Evolutionary conservation across 2,797 vertebrate species (phyloP).

Genomic region (Enteromius viviparus): DNA sequence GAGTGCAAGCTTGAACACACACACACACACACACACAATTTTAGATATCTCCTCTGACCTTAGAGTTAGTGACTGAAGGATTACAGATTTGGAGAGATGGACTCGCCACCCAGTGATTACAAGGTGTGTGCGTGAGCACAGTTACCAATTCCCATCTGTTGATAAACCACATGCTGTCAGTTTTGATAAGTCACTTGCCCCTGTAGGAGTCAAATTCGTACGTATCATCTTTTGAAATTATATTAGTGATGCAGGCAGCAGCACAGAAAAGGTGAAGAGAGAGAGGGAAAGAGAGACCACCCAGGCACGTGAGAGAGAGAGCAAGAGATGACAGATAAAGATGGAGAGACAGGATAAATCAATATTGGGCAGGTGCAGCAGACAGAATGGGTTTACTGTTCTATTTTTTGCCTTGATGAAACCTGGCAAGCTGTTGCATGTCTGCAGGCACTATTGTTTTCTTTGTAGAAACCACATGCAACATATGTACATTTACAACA

Average conservation of each 20-base stretch:
- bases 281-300: conserved; percentile 35
- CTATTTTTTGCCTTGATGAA: conserved; percentile 58
- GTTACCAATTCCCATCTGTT: conserved; percentile 53
- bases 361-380: conserved; percentile 51
- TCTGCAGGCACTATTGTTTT: conserved; percentile 7
- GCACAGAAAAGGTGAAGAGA: conserved; percentile 37
- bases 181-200: conserved; percentile 61
- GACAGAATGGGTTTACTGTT: conserved; percentile 55
- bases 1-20: conserved; percentile 7
- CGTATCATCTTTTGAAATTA: conserved; percentile 57
- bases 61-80: conserved; percentile 28
- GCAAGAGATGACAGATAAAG: conserved; percentile 53
- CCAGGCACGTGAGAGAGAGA: conserved; percentile 24
- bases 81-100: conserved; percentile 32
- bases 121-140: conserved; percentile 30
- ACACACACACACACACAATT: background rate
- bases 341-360: conserved; percentile 50
- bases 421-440: conserved; percentile 51
- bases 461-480: background rate
- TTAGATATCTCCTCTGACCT: conserved; percentile 35
- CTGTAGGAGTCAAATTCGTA: conserved; percentile 56
- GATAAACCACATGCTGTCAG: conserved; percentile 60
- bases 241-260: conserved; percentile 59
- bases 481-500: conserved; percentile 28
- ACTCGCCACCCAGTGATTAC: conserved; percentile 46